Evolutionary conservation across 2,113 vertebrate species (phyloP).

Genomic region (Campylomormyrus tamandua): DNA sequence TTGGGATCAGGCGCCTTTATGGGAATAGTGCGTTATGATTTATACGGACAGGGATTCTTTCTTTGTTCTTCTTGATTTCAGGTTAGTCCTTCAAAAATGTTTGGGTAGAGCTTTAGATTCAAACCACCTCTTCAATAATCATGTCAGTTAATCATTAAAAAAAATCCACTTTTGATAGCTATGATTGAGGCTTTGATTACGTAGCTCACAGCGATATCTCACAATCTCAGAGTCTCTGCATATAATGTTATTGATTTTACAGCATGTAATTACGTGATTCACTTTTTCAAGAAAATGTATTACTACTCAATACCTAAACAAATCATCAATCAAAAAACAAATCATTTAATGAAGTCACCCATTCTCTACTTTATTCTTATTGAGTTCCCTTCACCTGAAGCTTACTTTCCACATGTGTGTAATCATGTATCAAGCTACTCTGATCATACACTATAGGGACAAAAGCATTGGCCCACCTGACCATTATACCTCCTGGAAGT

Average conservation of each 20-base stretch:
- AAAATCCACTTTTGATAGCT: not conserved
- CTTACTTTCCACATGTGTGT: not conserved
- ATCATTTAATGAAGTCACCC: not conserved
- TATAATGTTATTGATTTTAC: not conserved
- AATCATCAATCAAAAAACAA: not conserved
- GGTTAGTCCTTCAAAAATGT: not conserved
- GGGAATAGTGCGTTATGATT: not conserved
- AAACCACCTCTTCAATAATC: not conserved
- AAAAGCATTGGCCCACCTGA: not conserved
- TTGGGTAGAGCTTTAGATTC: not conserved
- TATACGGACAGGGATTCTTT: not conserved
- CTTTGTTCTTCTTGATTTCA: not conserved
- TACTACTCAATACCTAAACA: not conserved
- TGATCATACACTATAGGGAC: not conserved
- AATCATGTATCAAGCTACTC: not conserved
- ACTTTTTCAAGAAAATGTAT: not conserved
- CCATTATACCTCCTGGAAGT: not conserved
- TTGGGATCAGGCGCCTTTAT: not conserved
- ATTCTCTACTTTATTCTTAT: not conserved
- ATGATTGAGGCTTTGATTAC: not conserved
- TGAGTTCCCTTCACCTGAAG: not conserved
- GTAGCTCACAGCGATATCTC: not conserved
- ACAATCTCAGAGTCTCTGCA: not conserved
- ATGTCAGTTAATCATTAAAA: not conserved
- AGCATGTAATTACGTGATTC: not conserved